Evolutionary conservation across 2,888 invertebrate genomes (phyloP).

Genomic region (Drosophila mettleri): DNA sequence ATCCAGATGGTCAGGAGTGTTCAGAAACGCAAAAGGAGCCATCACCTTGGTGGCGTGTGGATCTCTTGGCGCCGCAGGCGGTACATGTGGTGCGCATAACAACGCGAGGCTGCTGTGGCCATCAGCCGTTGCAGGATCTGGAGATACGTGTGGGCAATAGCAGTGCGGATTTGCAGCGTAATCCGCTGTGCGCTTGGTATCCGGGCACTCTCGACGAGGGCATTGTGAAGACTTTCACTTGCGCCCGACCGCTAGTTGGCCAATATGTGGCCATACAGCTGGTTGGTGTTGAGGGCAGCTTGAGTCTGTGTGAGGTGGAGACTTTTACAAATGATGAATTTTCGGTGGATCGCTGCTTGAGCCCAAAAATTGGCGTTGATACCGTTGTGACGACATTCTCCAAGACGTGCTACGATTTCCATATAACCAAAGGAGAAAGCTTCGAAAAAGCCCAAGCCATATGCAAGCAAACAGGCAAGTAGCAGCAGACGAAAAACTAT

Average conservation of each 20-base stretch:
- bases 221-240: constrained; percentile 95
- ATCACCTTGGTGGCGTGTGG: constrained; percentile 97
- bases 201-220: constrained; percentile 97
- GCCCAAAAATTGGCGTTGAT: constrained; percentile 90
- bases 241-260: constrained; percentile 93
- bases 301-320: constrained; percentile 96
- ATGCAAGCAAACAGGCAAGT: constrained; percentile 90
- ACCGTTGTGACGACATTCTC: constrained; percentile 93
- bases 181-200: constrained; percentile 97
- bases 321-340: constrained; percentile 96
- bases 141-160: constrained; percentile 97
- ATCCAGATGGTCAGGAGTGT: constrained; percentile 94
- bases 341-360: constrained; percentile 93
- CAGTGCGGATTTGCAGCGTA: constrained; percentile 93
- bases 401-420: constrained; percentile 95
- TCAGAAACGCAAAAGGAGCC: constrained; percentile 95
- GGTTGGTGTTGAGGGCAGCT: constrained; percentile 95
- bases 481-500: constrained; percentile 4
- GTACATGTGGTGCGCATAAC: constrained; percentile 94
- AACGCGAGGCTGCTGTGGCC: constrained; percentile 89
- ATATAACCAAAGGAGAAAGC: constrained; percentile 92
- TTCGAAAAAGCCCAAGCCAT: constrained; percentile 92
- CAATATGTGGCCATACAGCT: constrained; percentile 95
- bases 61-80: constrained; percentile 92
- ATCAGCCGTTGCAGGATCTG: constrained; percentile 94